Base-by-base conservation (phyloP, 1,140 invertebrate species). In the Carcinoscorpius rotundicauda region DNA sequence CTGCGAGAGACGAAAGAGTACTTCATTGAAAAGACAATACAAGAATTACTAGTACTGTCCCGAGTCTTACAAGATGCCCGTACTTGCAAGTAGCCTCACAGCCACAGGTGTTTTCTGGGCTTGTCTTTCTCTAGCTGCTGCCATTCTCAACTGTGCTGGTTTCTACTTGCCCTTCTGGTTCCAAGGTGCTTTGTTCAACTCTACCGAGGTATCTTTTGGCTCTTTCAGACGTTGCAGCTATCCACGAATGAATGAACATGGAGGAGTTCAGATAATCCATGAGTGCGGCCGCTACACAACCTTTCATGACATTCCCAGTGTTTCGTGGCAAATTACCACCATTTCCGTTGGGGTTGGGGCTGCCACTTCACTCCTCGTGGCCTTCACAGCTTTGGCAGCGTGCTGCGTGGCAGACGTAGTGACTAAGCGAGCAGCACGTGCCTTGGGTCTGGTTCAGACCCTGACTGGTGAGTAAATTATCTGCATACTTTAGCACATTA, bases 141-240 rank as follows among this genome's bases (percentile, higher is more conserved):
- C 84, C n/a, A 73, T 85, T 53, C 75, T 83, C 29, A 81, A 81
- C 69, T 82, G 83, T 73, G 79, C 81, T 8, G 85, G 85, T 64
- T 86, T 85, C 74, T 86, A 86, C 71, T 75, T 87, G 72, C 85
- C 85, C 61, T 86, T 83, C 74, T 87, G 85, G 85, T 82, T 87
- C 64, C 79, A 84, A 78, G 85, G 86, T 72, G 75, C 72, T 50
- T 61, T 72, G 10, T 69, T 61, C 49, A 69, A 69, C 55, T 58
- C 58, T 8, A 69, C 69, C 51, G 82, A 83, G 70, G 82, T 84
- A 55, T 85, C 83, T 73, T 86, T 87, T 74, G 83, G 82, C 68
- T 82, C 83, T 58, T 86, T 86, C 73, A 78, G 85, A 10, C 79
- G 85, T 52, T 87, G 85, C 74, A 85, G 85, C 76, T 87, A 85